These are phyloP conservation scores for Cotesia typhae DNA, from an alignment of 1,140 invertebrate species.

Conservation along the genomic window DNA sequence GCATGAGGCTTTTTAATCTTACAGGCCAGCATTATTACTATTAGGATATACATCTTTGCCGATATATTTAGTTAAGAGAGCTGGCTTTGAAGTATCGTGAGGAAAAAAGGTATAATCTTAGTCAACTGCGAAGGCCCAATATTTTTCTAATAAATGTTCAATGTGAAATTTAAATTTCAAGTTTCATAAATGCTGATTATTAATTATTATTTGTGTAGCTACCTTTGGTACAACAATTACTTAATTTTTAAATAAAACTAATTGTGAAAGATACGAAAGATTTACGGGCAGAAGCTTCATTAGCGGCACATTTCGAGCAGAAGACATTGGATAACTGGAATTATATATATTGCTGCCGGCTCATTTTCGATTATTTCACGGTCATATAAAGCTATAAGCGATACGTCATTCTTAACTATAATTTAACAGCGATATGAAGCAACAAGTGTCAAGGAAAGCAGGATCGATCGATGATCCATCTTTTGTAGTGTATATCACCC, in stretches of 20 bases:
- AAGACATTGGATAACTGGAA: constrained; percentile 20
- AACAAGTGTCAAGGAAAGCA: neutral
- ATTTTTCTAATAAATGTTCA: too few species aligned
- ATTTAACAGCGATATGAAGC: constrained; percentile 43
- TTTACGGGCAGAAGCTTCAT: neutral
- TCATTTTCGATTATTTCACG: constrained; percentile 50
- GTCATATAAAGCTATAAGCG: constrained; percentile 34
- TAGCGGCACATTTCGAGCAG: neutral
- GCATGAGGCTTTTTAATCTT: constrained; percentile 23
- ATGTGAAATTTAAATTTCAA: too few species aligned
- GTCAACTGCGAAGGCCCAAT: too few species aligned
- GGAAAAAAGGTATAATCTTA: too few species aligned
- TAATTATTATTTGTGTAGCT: too few species aligned
- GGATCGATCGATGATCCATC: constrained; percentile 26
- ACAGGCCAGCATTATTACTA: constrained; percentile 5
- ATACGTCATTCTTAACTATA: constrained; percentile 47
- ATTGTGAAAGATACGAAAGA: constrained; percentile 4
- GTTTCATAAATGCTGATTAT: too few species aligned
- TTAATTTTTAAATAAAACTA: neutral
- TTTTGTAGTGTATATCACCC: neutral
- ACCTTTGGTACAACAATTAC: neutral
- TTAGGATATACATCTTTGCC: neutral
- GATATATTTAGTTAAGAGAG: neutral
- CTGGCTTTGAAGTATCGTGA: too few species aligned
- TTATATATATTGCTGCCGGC: constrained; percentile 33